phyloP scores from a whole-genome alignment of 1,140 invertebrate genomes.

The Oryctes rhinoceros region DNA sequence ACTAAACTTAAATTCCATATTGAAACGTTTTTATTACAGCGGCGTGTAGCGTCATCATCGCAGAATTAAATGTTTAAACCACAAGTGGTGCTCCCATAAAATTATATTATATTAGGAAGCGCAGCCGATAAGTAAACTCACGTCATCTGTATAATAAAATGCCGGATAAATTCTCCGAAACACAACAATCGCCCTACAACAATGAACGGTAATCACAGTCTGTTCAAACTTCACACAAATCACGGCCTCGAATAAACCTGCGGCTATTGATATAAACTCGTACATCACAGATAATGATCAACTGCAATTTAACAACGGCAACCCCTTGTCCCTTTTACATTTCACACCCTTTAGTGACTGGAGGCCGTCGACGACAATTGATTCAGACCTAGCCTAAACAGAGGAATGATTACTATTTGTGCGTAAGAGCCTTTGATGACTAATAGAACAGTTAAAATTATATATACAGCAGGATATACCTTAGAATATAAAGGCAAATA shows the following conservation, averaged over 20 bases:
- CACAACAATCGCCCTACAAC: slow-evolving; percentile 51
- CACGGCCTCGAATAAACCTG: slow-evolving; percentile 47
- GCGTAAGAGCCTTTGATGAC: too few species aligned
- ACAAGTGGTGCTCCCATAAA: not conserved
- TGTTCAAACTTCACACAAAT: slow-evolving; percentile 51
- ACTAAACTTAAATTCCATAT: too few species aligned
- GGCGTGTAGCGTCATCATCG: not conserved
- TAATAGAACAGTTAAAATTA: too few species aligned
- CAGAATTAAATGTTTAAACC: slow-evolving; percentile 4
- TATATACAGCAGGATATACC: too few species aligned
- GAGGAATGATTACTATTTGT: not conserved
- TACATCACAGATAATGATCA: slow-evolving; percentile 49
- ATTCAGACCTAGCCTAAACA: not conserved
- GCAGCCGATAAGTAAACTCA: not conserved
- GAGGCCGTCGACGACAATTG: not conserved
- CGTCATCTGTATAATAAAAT: slow-evolving; percentile 42
- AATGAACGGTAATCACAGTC: slow-evolving; percentile 51
- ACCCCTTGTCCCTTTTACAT: not conserved
- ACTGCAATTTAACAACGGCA: slow-evolving; percentile 44
- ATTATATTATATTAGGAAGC: not conserved
- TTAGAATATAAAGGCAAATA: too few species aligned
- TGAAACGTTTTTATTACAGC: not conserved
- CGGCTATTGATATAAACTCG: slow-evolving; percentile 51
- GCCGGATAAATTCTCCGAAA: slow-evolving; percentile 51
- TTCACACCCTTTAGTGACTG: not conserved